Base-by-base conservation (phyloP, 2,888 invertebrate genomes). In the Morpho helenor region DNA sequence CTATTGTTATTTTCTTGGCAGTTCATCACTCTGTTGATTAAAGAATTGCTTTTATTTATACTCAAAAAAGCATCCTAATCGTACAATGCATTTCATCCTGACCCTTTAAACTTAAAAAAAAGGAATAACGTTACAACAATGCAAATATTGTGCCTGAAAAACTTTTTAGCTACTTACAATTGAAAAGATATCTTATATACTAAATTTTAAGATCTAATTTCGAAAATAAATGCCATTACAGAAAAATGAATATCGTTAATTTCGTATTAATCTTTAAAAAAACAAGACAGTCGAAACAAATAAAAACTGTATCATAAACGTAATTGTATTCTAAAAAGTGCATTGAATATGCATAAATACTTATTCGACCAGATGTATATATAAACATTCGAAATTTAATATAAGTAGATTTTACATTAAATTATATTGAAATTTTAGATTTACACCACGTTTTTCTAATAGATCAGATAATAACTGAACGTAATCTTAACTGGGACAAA, bases 141-240 rank as follows among this genome's bases (percentile, higher is more conserved):
- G 47, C 53, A 60, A 62, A 62, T 48, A 62, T 66, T 66, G 66
- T 69, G 69, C 69, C 68, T 65, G 66, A 58, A 57, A 63, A 57
- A 65, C 54, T 63, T 61, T 53, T 65, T 66, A 59, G 56, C 66
- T 64, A 66, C 62, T 62, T 67, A 68, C 59, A 68, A 60, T 59
- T 65, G 63, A 66, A 62, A 63, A 60, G 40, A 61, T 60, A 66
- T 58, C 70, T 69, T 74, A 74, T 65, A 62, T 56, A 68, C 67
- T 71, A 72, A 68, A 69, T 66, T 65, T 73, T 76, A 75, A 74
- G 73, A 77, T 71, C 75, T 79, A 79, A 66, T 68, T 68, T 66
- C 64, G 69, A 73, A 76, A 77, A 81, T 83, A 83, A 85, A 85
- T 84, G 84, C 81, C 71, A 75, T 76, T 76, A 72, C 66, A 70